Conservation (phyloP, 2,113 vertebrate species). For the Vimba vimba region DNA sequence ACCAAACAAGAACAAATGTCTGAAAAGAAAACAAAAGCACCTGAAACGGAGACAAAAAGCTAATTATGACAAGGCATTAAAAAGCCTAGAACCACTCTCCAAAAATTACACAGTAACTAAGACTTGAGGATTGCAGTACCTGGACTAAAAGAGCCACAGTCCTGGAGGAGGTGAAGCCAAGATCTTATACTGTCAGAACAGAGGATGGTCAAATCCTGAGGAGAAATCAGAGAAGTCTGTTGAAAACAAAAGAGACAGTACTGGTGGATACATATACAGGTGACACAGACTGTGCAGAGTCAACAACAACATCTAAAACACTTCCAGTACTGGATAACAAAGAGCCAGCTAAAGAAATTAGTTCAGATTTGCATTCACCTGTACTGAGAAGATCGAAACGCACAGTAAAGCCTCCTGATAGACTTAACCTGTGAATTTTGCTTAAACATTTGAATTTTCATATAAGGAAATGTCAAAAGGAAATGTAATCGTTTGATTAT, state of each 20-base stretch:
- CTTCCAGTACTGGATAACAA: not conserved
- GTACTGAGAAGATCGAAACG: not conserved
- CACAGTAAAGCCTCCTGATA: not conserved
- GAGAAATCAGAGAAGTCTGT: not conserved
- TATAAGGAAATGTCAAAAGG: not conserved
- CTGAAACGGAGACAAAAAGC: conserved; percentile 7
- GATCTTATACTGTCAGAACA: not conserved
- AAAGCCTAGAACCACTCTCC: not conserved
- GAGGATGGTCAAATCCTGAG: not conserved
- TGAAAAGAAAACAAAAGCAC: conserved; percentile 14
- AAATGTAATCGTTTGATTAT: not conserved
- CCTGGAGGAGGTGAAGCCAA: not conserved
- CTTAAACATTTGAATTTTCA: not conserved
- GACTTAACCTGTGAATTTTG: not conserved
- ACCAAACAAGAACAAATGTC: not conserved
- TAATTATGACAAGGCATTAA: conserved; percentile 31
- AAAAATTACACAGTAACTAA: conserved; percentile 28
- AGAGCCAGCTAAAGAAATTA: not conserved
- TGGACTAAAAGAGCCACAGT: conserved; percentile 29
- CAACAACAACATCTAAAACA: not conserved
- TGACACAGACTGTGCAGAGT: not conserved
- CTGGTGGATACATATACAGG: not conserved
- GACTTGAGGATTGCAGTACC: not conserved
- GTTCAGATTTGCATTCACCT: not conserved
- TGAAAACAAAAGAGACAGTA: not conserved